Evolutionary conservation across 1,140 invertebrate species (phyloP), one percentile per base, ranked within the genome.

Genomic region (Pogonomyrmex californicus): DNA sequence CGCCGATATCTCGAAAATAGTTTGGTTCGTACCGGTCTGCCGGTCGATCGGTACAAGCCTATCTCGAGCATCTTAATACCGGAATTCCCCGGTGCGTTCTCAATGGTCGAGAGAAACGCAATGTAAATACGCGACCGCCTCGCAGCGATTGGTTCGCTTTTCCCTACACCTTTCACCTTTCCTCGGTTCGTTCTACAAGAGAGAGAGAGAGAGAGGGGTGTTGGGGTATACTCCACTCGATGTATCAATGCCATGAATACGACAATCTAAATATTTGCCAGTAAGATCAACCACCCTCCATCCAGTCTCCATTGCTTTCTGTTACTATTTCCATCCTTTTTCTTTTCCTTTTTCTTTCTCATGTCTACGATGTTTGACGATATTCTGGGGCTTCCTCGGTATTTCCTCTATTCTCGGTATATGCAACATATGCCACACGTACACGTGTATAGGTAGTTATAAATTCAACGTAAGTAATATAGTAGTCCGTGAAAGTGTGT

Each of bases 231-330:
- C 56, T 85, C 86, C 92, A 94, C 93, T 94, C 91, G 89, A 94
- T 92, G 90, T 94, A 94, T 95, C 93, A 93, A 93, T 94, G 90
- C 93, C 92, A 89, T 92, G 91, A 93, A 93, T 92, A 88, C 92
- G 93, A 95, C 94, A 95, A 95, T 94, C 94, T 93, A 95, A 95
- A 95, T 95, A 95, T 95, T 95, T 95, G 94, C 92, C 76, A 94
- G 91, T 90, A 88, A 94, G 95, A 95, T 95, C 94, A 95, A 93
- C 90, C 90, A 89, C 66, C 87, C 90, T 77, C 54, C 78, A 86
- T 47, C 81, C 30, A 75, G 70, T 63, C 58, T 71, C 44, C 88
- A 82, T 66, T 81, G 91, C 85, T 93, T 91, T 90, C 91, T 93
- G 73, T 88, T 63, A 88, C 85, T 87, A 79, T 90, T 83, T 87